Evolutionary conservation across 1,140 invertebrate genomes (phyloP).

Genomic region (Hetaerina americana): DNA sequence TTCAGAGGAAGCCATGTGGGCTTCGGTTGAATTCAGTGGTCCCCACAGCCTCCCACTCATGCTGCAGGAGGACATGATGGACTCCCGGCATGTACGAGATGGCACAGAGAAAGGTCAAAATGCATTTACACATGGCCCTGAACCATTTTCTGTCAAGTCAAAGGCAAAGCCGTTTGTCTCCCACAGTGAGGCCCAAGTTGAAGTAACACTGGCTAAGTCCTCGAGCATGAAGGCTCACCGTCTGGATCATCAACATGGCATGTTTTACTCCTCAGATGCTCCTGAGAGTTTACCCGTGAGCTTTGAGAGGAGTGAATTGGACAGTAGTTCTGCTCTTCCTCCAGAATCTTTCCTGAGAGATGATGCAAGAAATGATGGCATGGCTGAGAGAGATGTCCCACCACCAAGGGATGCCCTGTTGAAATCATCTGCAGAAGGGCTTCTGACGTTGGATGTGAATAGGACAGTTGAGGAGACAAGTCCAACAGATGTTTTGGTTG

Average conservation of each 20-base stretch:
- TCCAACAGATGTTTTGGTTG: no score
- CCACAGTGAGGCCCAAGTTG: no score
- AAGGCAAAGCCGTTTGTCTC: no score
- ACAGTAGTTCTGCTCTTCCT: neutral
- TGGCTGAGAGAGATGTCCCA: neutral
- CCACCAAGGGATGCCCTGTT: neutral
- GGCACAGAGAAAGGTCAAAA: no score
- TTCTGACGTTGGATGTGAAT: neutral
- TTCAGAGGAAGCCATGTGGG: neutral
- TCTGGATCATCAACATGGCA: no score
- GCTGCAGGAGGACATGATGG: neutral
- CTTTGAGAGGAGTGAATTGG: neutral
- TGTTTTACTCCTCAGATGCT: neutral
- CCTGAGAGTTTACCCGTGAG: neutral
- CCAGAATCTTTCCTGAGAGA: neutral
- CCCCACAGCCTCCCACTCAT: neutral
- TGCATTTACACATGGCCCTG: no score
- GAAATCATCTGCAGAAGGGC: neutral
- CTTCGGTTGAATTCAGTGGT: neutral
- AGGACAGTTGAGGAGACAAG: neutral
- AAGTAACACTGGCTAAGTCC: no score
- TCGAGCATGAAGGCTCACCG: no score
- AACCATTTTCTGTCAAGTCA: no score
- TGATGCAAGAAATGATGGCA: neutral
- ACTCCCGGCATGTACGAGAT: no score